Evolutionary conservation across 2,113 vertebrate species (phyloP).

Genomic region (Thamnaconus septentrionalis): DNA sequence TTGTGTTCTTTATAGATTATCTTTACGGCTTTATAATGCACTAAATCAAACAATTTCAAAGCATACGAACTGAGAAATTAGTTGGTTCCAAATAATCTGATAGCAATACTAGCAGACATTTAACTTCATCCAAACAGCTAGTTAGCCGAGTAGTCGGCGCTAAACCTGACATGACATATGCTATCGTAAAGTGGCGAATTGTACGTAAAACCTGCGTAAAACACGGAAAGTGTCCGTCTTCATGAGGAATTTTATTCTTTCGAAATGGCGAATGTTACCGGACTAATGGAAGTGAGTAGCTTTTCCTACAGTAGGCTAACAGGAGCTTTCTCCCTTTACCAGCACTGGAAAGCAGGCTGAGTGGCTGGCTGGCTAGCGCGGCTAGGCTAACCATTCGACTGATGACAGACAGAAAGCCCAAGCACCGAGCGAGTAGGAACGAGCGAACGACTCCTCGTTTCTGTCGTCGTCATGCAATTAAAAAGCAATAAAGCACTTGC

Average conservation of each 20-base stretch:
- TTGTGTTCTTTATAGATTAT: too few relatives aligned
- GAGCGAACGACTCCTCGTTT: background rate
- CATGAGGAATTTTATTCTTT: too few relatives aligned
- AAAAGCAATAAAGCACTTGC: conserved; percentile 9
- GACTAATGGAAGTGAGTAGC: too few relatives aligned
- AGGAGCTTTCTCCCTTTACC: conserved; percentile 18
- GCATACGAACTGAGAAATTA: too few relatives aligned
- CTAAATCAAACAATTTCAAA: too few relatives aligned
- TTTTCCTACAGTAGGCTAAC: conserved; percentile 10
- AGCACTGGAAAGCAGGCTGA: conserved; percentile 11
- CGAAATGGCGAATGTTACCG: too few relatives aligned
- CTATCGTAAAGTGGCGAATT: background rate
- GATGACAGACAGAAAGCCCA: background rate
- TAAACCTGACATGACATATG: background rate
- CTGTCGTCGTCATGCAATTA: background rate
- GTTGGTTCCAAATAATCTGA: background rate
- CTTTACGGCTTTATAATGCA: too few relatives aligned
- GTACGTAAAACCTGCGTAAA: background rate
- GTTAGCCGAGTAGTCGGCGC: background rate
- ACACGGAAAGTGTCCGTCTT: background rate
- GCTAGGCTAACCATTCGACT: conserved; percentile 46
- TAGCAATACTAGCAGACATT: conserved; percentile 4
- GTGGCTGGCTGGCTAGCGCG: conserved; percentile 19
- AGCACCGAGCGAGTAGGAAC: too few relatives aligned
- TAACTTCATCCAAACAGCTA: conserved; percentile 19